Conservation (phyloP, 1,140 invertebrate species). For the Leucophenga varia region DNA sequence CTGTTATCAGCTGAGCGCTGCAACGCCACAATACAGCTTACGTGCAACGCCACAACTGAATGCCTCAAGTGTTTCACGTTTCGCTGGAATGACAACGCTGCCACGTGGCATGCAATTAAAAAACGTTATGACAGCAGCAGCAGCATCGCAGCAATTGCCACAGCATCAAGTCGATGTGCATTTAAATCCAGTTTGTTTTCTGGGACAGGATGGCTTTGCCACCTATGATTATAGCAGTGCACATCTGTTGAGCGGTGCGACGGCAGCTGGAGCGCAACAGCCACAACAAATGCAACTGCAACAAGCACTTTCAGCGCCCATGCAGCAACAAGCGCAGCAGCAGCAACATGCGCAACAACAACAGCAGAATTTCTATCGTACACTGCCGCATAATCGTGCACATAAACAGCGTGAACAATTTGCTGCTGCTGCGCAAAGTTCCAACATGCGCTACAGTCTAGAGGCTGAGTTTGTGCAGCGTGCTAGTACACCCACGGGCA, state of each 20-base stretch:
- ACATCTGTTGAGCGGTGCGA: constrained; percentile 40
- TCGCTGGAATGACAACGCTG: constrained; percentile 58
- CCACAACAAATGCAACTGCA: constrained; percentile 19
- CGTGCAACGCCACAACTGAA: constrained; percentile 23
- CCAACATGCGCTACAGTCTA: constrained; percentile 64
- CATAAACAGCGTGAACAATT: constrained; percentile 59
- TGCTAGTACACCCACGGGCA: constrained; percentile 40
- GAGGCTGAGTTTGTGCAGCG: constrained; percentile 69
- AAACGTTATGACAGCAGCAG: constrained; percentile 16
- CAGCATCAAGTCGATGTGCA: constrained; percentile 69
- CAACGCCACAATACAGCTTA: constrained; percentile 5
- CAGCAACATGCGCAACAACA: constrained; percentile 42
- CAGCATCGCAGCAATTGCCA: constrained; percentile 25
- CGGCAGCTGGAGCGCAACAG: no score
- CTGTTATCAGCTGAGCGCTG: constrained; percentile 50
- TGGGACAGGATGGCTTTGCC: constrained; percentile 75
- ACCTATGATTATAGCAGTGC: constrained; percentile 72
- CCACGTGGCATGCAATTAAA: constrained; percentile 57
- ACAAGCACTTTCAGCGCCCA: constrained; percentile 16
- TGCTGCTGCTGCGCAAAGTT: constrained; percentile 61
- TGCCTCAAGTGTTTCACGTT: constrained; percentile 30
- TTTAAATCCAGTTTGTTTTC: constrained; percentile 66
- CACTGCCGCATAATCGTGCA: constrained; percentile 68
- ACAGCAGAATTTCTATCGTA: constrained; percentile 65
- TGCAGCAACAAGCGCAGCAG: constrained; percentile 19